Base-by-base conservation (phyloP, 2,888 invertebrate genomes). In the Caradrina clavipalpis region DNA sequence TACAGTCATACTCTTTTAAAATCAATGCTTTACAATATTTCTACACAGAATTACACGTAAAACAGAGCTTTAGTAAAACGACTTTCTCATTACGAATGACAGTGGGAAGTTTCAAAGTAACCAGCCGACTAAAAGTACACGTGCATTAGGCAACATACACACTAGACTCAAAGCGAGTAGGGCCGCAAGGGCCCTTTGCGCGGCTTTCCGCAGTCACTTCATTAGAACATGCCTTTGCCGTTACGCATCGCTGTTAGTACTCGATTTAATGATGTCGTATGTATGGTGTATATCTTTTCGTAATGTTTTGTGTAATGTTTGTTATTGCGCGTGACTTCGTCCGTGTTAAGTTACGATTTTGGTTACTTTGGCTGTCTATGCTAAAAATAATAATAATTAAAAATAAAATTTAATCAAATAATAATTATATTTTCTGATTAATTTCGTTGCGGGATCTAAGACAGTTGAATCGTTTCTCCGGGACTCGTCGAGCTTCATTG, bases 141-240 rank as follows among this genome's bases (percentile, higher is more conserved):
- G 35, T 73, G 10, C 77, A 57, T 77, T 65, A 80, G 80, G 71
- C 59, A 54, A 56, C 57, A 31, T 21, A 58, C 53, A 76, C 62
- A 57, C 60, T 60, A 21, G 10, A 45, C 15, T 76, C 78, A 78
- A 78, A 80, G 77, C 26, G 45, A 76, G 74, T 57, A 56, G n/a
- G 61, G 62, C 64, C 8, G 49, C 22, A 57, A 75, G 62, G 13
- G 55, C 49, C 63, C 63, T 80, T 80, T 75, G 56, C 35, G 22
- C 19, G 53, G 59, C 50, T 76, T 80, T 71, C 69, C 53, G 3
- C 65, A 58, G 77, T 65, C 81, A 78, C 77, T 78, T 78, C 78
- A 81, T 78, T 80, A 80, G 73, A 81, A 72, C 53, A 26, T 6
- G 47, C 50, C 53, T 80, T 76, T 71, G 57, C 35, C 22, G 61